phyloP scores from a whole-genome alignment of 2,797 vertebrate genomes.

The Choloepus didactylus region DNA sequence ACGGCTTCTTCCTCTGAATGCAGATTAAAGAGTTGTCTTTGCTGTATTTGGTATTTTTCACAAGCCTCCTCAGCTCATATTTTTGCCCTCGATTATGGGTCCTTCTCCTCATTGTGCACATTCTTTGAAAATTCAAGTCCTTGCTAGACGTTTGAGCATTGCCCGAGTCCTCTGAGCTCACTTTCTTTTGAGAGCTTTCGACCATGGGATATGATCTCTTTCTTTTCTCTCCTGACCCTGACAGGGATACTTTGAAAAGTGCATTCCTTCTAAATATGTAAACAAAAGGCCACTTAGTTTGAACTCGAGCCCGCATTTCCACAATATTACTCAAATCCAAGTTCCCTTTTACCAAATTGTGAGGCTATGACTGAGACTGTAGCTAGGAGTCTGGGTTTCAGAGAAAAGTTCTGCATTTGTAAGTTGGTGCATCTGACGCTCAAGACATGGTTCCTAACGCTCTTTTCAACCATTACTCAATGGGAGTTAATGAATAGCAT shows the following conservation, averaged over 20 bases:
- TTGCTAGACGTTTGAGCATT: not conserved
- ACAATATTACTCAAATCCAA: not conserved
- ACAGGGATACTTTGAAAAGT: not conserved
- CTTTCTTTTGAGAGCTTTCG: not conserved
- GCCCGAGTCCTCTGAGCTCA: no score
- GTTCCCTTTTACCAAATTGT: not conserved
- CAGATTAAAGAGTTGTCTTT: no score
- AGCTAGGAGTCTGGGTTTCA: not conserved
- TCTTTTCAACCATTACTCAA: not conserved
- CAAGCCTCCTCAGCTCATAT: rapidly evolving
- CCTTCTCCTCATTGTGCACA: rapidly evolving
- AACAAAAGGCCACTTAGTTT: not conserved
- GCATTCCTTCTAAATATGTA: not conserved
- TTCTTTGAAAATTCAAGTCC: not conserved
- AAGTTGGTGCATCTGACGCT: rapidly evolving
- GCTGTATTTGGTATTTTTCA: not conserved
- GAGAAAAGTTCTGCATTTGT: not conserved
- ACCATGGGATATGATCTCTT: not conserved
- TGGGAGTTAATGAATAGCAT: not conserved
- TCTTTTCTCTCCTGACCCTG: not conserved
- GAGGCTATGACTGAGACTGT: no score
- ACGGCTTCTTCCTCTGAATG: not conserved
- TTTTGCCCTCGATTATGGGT: rapidly evolving
- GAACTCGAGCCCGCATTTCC: not conserved
- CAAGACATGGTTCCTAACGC: not conserved